A percentile compares a stretch with the other conserved stretches of the same genome.
phyloP scores from a whole-genome alignment of 1,140 invertebrate species.

The Drosophila nigrodunni region DNA sequence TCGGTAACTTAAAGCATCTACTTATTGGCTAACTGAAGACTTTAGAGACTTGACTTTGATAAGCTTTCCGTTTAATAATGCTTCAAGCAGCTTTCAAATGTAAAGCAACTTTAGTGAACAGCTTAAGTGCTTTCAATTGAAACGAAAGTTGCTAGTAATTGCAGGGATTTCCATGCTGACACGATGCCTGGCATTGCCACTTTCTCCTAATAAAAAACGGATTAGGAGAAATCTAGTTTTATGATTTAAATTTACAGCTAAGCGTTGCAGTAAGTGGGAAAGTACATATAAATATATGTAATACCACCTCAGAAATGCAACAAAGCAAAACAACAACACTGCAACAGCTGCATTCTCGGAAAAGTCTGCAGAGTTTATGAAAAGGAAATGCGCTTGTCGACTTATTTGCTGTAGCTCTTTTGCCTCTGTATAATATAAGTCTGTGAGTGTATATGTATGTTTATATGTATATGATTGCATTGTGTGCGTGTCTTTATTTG shows the following conservation, averaged over 20 bases:
- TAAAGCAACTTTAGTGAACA: not conserved
- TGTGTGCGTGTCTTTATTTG: constrained; percentile 22
- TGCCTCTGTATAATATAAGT: constrained; percentile 27
- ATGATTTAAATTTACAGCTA: constrained; percentile 30
- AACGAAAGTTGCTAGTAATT: not conserved
- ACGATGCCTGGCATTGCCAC: not conserved
- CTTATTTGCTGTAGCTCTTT: constrained; percentile 33
- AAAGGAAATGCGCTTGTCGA: constrained; percentile 60
- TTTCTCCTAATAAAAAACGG: constrained; percentile 17
- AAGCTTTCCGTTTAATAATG: not conserved
- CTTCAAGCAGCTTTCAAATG: not conserved
- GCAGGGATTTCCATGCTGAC: not conserved
- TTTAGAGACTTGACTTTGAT: not conserved
- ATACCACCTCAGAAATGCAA: not conserved
- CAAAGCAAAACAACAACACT: constrained; percentile 9
- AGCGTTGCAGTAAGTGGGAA: constrained; percentile 1
- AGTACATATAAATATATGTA: constrained; percentile 1
- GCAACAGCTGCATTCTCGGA: constrained; percentile 33
- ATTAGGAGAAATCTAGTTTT: constrained; percentile 23
- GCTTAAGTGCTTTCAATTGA: not conserved
- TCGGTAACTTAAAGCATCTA: too few species aligned
- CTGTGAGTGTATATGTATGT: constrained; percentile 2
- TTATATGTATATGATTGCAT: not conserved
- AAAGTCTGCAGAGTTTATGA: constrained; percentile 59
- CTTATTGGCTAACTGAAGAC: too few species aligned